These are phyloP conservation scores for Choreutis nemorana DNA, from an alignment of 2,888 invertebrate genomes.

Conservation along the genomic window DNA sequence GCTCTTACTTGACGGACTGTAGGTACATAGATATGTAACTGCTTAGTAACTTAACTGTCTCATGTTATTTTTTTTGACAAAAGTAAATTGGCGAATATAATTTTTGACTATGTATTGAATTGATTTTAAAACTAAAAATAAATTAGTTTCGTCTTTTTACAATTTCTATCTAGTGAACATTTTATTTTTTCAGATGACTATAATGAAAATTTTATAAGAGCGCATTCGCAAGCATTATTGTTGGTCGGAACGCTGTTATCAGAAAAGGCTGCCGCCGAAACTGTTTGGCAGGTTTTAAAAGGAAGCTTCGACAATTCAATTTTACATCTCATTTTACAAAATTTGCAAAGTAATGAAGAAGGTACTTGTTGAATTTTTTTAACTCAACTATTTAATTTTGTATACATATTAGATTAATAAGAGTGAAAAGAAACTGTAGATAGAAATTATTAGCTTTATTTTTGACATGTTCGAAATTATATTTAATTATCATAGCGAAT, in stretches of 20 bases:
- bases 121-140: too few relatives aligned
- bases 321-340: slow-evolving; percentile 31
- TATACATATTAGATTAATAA: neutral
- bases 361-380: slow-evolving; percentile 20
- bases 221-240: slow-evolving; percentile 30
- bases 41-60: too few relatives aligned
- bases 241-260: slow-evolving; percentile 28
- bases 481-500: too few relatives aligned
- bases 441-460: slow-evolving; percentile 3
- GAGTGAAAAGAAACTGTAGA: slow-evolving; percentile 2
- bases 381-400: neutral
- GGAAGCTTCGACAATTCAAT: slow-evolving; percentile 18
- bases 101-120: too few relatives aligned
- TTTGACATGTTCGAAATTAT: too few relatives aligned
- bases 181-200: slow-evolving; percentile 23
- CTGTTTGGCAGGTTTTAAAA: slow-evolving; percentile 31
- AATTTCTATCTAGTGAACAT: too few relatives aligned
- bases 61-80: too few relatives aligned
- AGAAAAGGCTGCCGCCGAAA: slow-evolving; percentile 27
- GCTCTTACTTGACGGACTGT: too few relatives aligned
- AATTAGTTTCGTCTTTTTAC: too few relatives aligned
- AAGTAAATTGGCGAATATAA: too few relatives aligned
- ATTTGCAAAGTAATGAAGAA: slow-evolving; percentile 28
- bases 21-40: too few relatives aligned
- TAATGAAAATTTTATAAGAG: slow-evolving; percentile 15